phyloP scores from a whole-genome alignment of 37 sponge, comb jelly and placozoan genomes.

The Cladorhizidae sp. region DNA sequence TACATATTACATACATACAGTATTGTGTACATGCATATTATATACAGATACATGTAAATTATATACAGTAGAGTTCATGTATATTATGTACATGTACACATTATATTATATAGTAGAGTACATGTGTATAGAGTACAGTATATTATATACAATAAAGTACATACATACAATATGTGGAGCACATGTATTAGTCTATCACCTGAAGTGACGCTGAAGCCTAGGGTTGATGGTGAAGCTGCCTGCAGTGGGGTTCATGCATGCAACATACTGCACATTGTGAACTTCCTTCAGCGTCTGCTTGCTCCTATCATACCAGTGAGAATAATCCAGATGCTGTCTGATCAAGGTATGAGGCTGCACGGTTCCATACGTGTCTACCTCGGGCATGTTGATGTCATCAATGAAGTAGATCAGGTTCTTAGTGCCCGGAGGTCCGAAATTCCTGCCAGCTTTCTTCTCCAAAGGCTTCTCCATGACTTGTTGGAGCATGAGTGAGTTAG shows the following conservation, averaged over 20 bases:
- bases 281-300: constrained; percentile 96
- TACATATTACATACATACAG: too few relatives aligned
- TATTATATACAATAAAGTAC: too few relatives aligned
- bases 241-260: constrained; percentile 99
- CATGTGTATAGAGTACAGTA: too few relatives aligned
- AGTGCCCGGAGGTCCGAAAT: constrained; percentile 97
- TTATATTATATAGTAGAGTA: too few relatives aligned
- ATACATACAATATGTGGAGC: too few relatives aligned
- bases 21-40: too few relatives aligned
- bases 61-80: too few relatives aligned
- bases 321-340: constrained; percentile 96
- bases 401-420: constrained; percentile 98
- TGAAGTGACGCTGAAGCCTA: constrained; percentile 98
- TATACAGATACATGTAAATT: too few relatives aligned
- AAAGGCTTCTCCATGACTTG: constrained; percentile 93
- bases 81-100: too few relatives aligned
- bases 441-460: constrained; percentile 96
- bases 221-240: constrained; percentile 99
- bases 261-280: constrained; percentile 95
- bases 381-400: constrained; percentile 99
- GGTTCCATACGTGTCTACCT: constrained; percentile 96
- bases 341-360: constrained; percentile 98
- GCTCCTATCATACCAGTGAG: constrained; percentile 95
- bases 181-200: too few relatives aligned
- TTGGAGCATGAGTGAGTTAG: constrained; percentile 95